These are phyloP conservation scores for Drosophila ironensis DNA, from an alignment of 1,140 invertebrate genomes.

Conservation along the genomic window DNA sequence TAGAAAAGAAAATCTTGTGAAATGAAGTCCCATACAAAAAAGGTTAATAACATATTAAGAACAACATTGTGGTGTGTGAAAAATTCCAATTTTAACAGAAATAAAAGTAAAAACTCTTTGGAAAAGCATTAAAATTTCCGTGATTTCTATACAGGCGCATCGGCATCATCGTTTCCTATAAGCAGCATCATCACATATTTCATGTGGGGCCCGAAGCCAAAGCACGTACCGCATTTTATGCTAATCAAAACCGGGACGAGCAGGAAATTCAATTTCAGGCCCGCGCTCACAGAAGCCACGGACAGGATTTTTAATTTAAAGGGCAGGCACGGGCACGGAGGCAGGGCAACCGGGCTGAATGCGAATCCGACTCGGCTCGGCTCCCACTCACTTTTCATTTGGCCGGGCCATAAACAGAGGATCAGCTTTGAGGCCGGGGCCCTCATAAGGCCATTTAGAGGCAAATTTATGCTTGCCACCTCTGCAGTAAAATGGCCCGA, in stretches of 20 bases:
- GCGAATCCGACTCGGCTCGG: neutral
- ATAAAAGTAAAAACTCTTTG: conserved; percentile 69
- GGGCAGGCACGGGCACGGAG: conserved; percentile 28
- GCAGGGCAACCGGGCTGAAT: neutral
- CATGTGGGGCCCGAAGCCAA: conserved; percentile 7
- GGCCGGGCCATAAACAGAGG: conserved; percentile 58
- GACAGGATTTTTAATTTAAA: conserved; percentile 63
- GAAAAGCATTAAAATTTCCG: conserved; percentile 37
- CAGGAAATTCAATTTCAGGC: conserved; percentile 52
- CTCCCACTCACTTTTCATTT: conserved; percentile 46
- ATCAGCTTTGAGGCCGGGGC: conserved; percentile 51
- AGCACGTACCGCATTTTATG: conserved; percentile 58
- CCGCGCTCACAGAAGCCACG: conserved; percentile 12
- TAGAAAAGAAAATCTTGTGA: neutral
- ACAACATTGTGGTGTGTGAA: conserved; percentile 67
- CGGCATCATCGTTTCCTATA: neutral
- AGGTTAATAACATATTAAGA: conserved; percentile 42
- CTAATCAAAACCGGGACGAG: conserved; percentile 44
- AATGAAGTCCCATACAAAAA: conserved; percentile 13
- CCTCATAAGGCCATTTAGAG: conserved; percentile 63
- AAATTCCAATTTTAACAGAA: conserved; percentile 73
- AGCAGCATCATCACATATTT: conserved; percentile 7
- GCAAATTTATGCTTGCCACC: conserved; percentile 65
- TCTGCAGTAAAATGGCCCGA: conserved; percentile 40
- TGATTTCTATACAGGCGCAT: conserved; percentile 3